Evolutionary conservation across 2,888 invertebrate genomes (phyloP), one percentile per base, ranked within the genome.

Genomic region (Dryomyza anilis): DNA sequence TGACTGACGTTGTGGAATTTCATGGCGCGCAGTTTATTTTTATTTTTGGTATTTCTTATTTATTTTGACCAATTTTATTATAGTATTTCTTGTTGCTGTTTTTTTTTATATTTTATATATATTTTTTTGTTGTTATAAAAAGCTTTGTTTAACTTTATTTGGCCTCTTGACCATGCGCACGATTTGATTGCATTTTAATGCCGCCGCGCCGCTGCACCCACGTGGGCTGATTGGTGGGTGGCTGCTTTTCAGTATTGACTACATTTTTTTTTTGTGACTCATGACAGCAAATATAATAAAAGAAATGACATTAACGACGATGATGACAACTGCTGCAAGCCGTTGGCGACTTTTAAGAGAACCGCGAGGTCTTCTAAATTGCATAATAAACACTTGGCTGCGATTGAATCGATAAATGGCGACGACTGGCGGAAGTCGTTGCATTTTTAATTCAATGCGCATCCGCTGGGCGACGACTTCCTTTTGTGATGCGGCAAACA

Each of bases 221-320:
- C 56, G 56, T 56, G 56, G 56, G 56, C 39, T 33, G 23, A 8
- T 55, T 55, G 12, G 33, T 33, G 19, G 30, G 10, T 25, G 19
- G n/a, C n/a, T 8, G 23, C 39, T 21, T n/a, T n/a, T n/a, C n/a
- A n/a, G n/a, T n/a, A n/a, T n/a, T n/a, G n/a, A n/a, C n/a, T n/a
- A n/a, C n/a, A n/a, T n/a, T n/a, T n/a, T n/a, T 12, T 56, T 7
- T 16, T 19, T n/a, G 21, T 56, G 56, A 56, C 33, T 55, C 53
- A 55, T 55, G 30, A n/a, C 53, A 29, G 30, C 25, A 57, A 6
- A 16, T 57, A 27, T 8, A 16, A 27, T 2, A 25, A 25, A 1
- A n/a, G 7, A 43, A 4, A 43, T 16, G 8, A 16, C 43, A 2
- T 43, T 43, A 7, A 16, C 43, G 2, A 16, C 19, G 16, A 14